Percentiles rank a stretch among this genome's conserved stretches.
These are phyloP conservation scores for Arion vulgaris DNA, from an alignment of 1,140 invertebrate genomes.

Conservation along the genomic window DNA sequence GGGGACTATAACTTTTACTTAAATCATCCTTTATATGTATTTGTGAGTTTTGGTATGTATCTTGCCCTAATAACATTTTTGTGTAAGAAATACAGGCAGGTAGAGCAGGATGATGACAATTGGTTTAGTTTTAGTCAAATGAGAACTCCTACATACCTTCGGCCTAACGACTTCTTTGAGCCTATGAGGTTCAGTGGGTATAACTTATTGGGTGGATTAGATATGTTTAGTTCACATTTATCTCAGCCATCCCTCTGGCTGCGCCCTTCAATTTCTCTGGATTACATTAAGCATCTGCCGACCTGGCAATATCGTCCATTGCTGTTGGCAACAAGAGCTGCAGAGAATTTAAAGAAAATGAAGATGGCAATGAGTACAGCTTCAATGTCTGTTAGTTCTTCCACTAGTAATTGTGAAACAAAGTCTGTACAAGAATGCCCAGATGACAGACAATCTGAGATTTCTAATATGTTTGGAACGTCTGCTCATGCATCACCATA, in stretches of 20 bases:
- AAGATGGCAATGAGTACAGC: slow-evolving; percentile 5
- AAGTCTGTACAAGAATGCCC: neutral
- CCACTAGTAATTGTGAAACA: too few species aligned
- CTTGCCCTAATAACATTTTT: slow-evolving; percentile 15
- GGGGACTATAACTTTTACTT: slow-evolving; percentile 63
- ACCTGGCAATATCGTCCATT: slow-evolving; percentile 71
- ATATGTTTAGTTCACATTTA: slow-evolving; percentile 43
- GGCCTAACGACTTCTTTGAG: slow-evolving; percentile 52
- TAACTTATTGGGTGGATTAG: slow-evolving; percentile 37
- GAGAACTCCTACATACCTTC: slow-evolving; percentile 57
- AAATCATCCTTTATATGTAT: slow-evolving; percentile 42
- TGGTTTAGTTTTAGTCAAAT: slow-evolving; percentile 69
- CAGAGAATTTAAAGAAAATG: slow-evolving; percentile 15
- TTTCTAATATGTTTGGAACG: neutral
- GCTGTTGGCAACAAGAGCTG: slow-evolving; percentile 25
- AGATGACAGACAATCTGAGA: neutral
- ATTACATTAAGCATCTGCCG: slow-evolving; percentile 76
- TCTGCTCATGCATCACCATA: neutral
- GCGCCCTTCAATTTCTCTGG: slow-evolving; percentile 70
- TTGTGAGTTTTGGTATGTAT: slow-evolving; percentile 23
- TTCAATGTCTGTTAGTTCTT: neutral
- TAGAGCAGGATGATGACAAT: slow-evolving; percentile 58
- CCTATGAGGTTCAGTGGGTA: slow-evolving; percentile 43
- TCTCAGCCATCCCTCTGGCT: slow-evolving; percentile 56
- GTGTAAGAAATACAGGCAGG: slow-evolving; percentile 47